phyloP scores from a whole-genome alignment of 1,140 invertebrate genomes.

The Zaprionus africanus region DNA sequence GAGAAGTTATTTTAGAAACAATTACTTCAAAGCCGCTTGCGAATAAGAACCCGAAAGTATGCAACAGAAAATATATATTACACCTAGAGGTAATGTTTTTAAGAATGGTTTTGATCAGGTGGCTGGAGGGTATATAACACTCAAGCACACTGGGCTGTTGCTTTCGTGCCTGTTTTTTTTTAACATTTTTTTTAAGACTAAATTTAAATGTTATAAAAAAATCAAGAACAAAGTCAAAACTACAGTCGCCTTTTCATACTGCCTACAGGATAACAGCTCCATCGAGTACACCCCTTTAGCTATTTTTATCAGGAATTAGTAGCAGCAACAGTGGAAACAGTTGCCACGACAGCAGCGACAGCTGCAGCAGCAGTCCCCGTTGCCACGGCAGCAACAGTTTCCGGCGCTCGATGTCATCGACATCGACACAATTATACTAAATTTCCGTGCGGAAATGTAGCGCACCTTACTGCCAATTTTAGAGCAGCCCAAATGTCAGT shows the following conservation, averaged over 20 bases:
- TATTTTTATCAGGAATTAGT: neutral
- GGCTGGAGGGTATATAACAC: no score
- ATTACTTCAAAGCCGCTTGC: no score
- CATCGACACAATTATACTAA: constrained; percentile 74
- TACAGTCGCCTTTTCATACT: neutral
- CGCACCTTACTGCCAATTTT: constrained; percentile 38
- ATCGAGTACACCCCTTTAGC: neutral
- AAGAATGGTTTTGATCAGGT: no score
- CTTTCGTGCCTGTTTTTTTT: no score
- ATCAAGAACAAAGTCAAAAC: no score
- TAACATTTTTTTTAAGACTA: no score
- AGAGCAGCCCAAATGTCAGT: constrained; percentile 11
- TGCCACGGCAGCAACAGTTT: constrained; percentile 60
- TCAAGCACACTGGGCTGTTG: no score
- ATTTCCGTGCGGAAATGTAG: constrained; percentile 71
- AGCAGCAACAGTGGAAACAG: neutral
- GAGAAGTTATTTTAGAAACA: no score
- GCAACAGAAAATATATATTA: no score
- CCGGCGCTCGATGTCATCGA: constrained; percentile 70
- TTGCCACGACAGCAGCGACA: neutral
- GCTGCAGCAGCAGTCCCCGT: neutral
- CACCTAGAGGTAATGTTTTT: no score
- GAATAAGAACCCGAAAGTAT: no score
- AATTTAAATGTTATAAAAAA: no score
- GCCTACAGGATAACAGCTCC: neutral